phyloP scores from a whole-genome alignment of 2,797 vertebrate species.

The Lepilemur septentrionalis region DNA sequence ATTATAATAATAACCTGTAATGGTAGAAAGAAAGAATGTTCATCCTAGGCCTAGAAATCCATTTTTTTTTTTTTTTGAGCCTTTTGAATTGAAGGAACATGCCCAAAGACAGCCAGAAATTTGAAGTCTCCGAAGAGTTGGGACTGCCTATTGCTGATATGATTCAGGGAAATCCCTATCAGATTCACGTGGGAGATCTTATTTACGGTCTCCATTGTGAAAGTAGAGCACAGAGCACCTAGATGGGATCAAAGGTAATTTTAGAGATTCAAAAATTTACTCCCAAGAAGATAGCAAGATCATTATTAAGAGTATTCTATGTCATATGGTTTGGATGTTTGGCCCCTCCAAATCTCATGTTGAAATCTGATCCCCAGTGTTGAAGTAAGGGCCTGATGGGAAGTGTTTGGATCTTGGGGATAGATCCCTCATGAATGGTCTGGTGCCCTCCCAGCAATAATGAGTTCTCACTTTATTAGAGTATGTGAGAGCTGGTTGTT shows the following conservation, averaged over 20 bases:
- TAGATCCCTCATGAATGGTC: neutral
- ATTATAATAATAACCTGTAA: neutral
- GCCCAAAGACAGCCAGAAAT: neutral
- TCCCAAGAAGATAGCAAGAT: neutral
- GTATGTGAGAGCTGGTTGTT: neutral
- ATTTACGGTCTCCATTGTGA: neutral
- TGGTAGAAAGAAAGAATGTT: neutral
- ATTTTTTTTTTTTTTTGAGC: neutral
- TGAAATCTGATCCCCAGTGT: neutral
- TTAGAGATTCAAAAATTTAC: neutral
- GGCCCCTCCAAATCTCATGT: neutral
- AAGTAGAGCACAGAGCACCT: neutral
- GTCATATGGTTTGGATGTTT: neutral
- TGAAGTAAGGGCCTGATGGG: neutral
- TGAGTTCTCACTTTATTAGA: neutral
- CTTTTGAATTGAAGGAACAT: neutral
- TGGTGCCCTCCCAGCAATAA: neutral
- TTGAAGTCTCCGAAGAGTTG: neutral
- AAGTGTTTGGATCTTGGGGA: neutral
- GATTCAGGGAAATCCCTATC: neutral
- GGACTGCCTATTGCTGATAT: neutral
- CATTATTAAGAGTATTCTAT: neutral
- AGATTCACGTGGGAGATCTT: neutral
- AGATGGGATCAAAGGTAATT: neutral
- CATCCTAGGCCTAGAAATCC: neutral